Evolutionary conservation across 2,797 vertebrate species (phyloP).

Genomic region (Acipenser oxyrinchus): DNA sequence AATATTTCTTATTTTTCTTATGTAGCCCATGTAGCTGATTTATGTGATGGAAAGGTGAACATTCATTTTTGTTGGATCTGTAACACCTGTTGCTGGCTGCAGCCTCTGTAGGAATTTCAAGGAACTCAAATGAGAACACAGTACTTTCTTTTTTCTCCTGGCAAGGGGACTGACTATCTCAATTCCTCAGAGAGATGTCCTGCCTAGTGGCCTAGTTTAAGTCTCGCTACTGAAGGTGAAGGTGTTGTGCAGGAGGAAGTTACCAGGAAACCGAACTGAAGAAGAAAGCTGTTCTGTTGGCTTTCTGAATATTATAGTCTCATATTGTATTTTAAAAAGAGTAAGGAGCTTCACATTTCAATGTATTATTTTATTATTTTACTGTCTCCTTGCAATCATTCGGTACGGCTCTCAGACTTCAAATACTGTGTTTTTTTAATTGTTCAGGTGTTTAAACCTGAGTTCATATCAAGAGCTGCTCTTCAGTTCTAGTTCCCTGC

Average conservation of each 20-base stretch:
- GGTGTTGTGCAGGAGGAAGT: neutral
- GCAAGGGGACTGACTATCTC: neutral
- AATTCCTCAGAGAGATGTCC: conserved; percentile 5
- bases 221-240: neutral
- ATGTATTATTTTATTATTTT: neutral
- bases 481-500: too few species aligned
- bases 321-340: too few species aligned
- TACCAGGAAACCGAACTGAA: neutral
- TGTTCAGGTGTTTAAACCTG: too few species aligned
- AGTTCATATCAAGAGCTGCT: too few species aligned
- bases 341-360: neutral
- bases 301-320: too few species aligned
- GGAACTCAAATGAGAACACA: conserved; percentile 7
- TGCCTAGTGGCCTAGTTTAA: neutral
- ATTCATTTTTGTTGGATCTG: conserved; percentile 12
- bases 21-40: conserved; percentile 9
- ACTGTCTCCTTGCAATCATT: too few species aligned
- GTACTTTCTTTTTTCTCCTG: conserved; percentile 5
- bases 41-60: conserved; percentile 1
- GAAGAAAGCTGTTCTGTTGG: neutral
- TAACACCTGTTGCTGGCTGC: neutral
- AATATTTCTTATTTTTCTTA: too few species aligned
- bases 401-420: too few species aligned
- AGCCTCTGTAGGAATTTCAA: neutral
- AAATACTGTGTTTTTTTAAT: too few species aligned